Conservation (phyloP, 64 coral and sea anemone genomes). For the Stichodactyla helianthus region DNA sequence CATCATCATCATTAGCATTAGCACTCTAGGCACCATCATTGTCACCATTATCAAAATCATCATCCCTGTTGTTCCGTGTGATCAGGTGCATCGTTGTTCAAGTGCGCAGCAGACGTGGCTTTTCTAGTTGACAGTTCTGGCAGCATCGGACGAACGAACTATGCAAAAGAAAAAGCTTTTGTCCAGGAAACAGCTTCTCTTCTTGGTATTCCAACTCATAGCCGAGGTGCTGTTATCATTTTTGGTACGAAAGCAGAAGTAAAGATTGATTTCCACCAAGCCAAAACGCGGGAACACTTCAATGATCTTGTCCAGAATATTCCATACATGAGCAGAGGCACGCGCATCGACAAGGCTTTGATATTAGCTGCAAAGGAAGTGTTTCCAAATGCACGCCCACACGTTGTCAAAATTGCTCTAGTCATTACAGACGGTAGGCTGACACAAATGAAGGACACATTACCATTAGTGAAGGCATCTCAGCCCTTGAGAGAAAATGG, state of each 20-base stretch:
- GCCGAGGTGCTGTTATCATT: neutral
- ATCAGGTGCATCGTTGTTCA: too few species aligned
- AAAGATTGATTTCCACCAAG: neutral
- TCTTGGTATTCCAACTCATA: neutral
- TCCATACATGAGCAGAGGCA: neutral
- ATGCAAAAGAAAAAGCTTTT: neutral
- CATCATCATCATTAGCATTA: too few species aligned
- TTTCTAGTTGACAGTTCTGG: constrained; percentile 9
- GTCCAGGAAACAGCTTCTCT: constrained; percentile 3
- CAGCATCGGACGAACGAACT: neutral
- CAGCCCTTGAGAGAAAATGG: neutral
- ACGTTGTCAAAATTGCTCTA: constrained; percentile 1
- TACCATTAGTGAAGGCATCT: neutral
- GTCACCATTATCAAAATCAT: too few species aligned
- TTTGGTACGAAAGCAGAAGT: neutral
- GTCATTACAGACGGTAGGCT: neutral
- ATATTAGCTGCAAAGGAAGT: neutral
- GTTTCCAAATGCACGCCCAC: neutral
- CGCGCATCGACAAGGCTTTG: constrained; percentile 2
- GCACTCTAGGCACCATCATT: too few species aligned
- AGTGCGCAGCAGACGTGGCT: neutral
- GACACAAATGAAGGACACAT: neutral
- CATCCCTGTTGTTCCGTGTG: too few species aligned
- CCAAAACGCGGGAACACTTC: neutral
- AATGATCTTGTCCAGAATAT: neutral